Base-by-base conservation (phyloP, 2,113 vertebrate genomes). In the Chelonoidis abingdonii region DNA sequence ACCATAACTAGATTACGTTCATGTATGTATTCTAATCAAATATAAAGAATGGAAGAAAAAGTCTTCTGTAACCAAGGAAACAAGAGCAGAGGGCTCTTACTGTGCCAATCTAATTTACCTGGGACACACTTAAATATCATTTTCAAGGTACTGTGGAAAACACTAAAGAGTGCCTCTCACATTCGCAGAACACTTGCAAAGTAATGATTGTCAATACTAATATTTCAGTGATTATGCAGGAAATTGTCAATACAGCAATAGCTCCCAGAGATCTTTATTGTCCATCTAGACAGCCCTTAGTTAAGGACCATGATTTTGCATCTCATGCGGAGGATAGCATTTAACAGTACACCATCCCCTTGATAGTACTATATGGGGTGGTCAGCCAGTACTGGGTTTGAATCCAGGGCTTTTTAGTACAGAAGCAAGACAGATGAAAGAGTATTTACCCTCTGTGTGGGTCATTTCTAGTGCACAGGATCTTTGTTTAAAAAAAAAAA, bases 181-280 rank as follows among this genome's bases (percentile, higher is more conserved):
- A 3, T 19, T 22, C 17, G 59, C 5, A n/a, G 31, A 27, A 38
- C 13, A 27, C 10, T 8, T 78, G 44, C 41, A 10, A 29, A 47
- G 5, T 4, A 1, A 29, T 25, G 25, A 3, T 35, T 78, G 0
- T 93, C 52, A 62, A 9, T 86, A 5, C 31, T 44, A 10, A 6
- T 44, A 72, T 29, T 52, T 2, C 2, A 0, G 29, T 35, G 76
- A 2, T 83, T 41, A 0, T 8, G 16, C 6, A 38, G 49, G 76
- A 1, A 52, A 13, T 21, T 3, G 29, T 0, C 59, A 90, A 1
- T 4, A 0, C 0, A 24, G 10, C 8, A 35, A 9, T 47, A 12
- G 6, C 14, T 83, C 13, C 29, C 7, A 14, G 57, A n/a, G 2
- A 10, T n/a, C 14, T 50, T 8, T 84, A 3, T 4, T 69, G 25